A percentile compares a stretch with the other conserved stretches of the same genome.
phyloP scores from a whole-genome alignment of 2,113 vertebrate genomes.

The Cavia porcellus region DNA sequence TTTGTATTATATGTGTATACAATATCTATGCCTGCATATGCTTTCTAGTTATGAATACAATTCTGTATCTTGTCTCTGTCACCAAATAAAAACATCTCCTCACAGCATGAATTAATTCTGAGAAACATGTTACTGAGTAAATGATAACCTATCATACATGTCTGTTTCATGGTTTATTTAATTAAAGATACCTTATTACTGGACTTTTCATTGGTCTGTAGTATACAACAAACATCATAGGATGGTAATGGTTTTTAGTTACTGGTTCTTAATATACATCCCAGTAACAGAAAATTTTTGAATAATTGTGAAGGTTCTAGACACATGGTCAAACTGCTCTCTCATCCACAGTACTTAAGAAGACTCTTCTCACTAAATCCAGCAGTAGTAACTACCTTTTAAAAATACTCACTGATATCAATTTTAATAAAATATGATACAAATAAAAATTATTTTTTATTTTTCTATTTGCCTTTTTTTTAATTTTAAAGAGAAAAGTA shows the following conservation, averaged over 20 bases:
- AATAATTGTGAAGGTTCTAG: neutral
- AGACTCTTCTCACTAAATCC: neutral
- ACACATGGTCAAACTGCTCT: neutral
- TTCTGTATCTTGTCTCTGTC: neutral
- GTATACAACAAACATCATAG: neutral
- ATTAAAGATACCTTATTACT: neutral
- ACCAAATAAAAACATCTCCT: neutral
- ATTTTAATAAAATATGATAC: constrained; percentile 42
- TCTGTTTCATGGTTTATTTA: neutral
- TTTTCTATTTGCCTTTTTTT: neutral
- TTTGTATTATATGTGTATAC: neutral
- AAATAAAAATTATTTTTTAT: neutral
- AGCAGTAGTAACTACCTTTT: neutral
- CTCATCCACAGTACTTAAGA: neutral
- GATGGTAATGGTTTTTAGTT: neutral
- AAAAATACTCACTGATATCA: neutral
- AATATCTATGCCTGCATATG: no score
- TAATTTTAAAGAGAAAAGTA: no score
- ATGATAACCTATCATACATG: neutral
- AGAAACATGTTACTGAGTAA: neutral
- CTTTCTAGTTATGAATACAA: neutral
- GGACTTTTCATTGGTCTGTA: neutral
- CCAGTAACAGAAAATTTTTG: neutral
- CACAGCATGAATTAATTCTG: neutral
- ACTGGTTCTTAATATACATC: neutral